Percentiles rank a stretch among this genome's conserved stretches.
Evolutionary conservation across 2,888 invertebrate genomes (phyloP).

Genomic region (Linyphia triangularis): DNA sequence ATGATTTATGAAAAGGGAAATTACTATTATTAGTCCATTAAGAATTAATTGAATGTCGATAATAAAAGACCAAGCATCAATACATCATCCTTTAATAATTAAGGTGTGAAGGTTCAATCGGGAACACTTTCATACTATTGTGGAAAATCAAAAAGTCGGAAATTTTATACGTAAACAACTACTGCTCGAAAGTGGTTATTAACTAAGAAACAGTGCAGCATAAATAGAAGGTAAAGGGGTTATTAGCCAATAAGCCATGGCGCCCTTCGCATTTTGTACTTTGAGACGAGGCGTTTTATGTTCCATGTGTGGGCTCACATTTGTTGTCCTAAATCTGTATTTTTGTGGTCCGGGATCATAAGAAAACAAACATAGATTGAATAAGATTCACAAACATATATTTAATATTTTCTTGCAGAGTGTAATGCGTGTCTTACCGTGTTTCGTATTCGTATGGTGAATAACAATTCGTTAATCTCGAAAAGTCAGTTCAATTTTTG

Average conservation of each 20-base stretch:
- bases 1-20: neutral
- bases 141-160: neutral
- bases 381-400: too few relatives aligned
- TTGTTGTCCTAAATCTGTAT: neutral
- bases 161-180: neutral
- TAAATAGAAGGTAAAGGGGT: neutral
- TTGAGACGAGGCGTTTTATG: constrained; percentile 2
- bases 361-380: neutral
- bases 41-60: neutral
- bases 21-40: neutral
- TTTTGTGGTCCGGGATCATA: too few relatives aligned
- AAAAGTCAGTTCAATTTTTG: too few relatives aligned
- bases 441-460: too few relatives aligned
- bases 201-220: neutral
- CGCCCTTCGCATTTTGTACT: neutral
- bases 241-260: constrained; percentile 22
- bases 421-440: too few relatives aligned
- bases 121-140: neutral
- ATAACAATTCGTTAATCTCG: too few relatives aligned
- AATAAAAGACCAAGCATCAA: neutral
- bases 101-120: neutral
- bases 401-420: too few relatives aligned
- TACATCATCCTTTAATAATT: neutral
- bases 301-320: neutral
- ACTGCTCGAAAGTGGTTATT: constrained; percentile 5